Evolutionary conservation across 2,888 invertebrate genomes (phyloP).

Genomic region (Troides helena): DNA sequence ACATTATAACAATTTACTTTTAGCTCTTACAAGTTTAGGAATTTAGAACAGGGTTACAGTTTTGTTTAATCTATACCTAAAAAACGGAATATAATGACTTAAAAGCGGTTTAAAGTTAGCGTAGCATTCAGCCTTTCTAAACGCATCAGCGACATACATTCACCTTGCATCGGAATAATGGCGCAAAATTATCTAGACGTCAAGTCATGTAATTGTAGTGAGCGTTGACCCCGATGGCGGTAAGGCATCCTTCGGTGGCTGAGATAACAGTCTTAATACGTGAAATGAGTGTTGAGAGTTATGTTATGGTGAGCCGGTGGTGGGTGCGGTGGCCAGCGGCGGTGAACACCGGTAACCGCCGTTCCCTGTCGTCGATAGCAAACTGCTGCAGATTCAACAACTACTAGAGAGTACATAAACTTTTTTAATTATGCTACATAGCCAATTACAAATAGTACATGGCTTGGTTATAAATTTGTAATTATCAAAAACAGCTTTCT

Average conservation of each 20-base stretch:
- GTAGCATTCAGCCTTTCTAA: constrained; percentile 39
- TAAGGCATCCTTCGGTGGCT: constrained; percentile 12
- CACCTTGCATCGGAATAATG: constrained; percentile 52
- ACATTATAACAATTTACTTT: background rate
- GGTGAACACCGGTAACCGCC: constrained; percentile 8
- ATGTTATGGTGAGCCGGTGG: constrained; percentile 2
- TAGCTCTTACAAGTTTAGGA: background rate
- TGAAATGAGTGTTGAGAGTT: constrained; percentile 25
- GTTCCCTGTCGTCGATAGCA: background rate
- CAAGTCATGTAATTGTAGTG: constrained; percentile 58
- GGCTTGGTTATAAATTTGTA: no score
- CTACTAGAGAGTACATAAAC: background rate
- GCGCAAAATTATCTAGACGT: constrained; percentile 59
- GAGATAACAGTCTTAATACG: constrained; percentile 23
- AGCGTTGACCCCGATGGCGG: constrained; percentile 20
- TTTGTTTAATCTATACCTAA: background rate
- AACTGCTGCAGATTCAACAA: constrained; percentile 5
- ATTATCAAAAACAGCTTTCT: no score
- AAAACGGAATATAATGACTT: constrained; percentile 1
- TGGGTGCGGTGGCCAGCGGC: constrained; percentile 15
- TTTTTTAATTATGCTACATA: background rate
- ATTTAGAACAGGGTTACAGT: background rate
- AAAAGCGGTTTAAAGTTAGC: constrained; percentile 30
- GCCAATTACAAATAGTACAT: no score
- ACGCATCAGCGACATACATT: constrained; percentile 46